Conservation (phyloP, 1,140 invertebrate species). For the Heterodera carotae region DNA sequence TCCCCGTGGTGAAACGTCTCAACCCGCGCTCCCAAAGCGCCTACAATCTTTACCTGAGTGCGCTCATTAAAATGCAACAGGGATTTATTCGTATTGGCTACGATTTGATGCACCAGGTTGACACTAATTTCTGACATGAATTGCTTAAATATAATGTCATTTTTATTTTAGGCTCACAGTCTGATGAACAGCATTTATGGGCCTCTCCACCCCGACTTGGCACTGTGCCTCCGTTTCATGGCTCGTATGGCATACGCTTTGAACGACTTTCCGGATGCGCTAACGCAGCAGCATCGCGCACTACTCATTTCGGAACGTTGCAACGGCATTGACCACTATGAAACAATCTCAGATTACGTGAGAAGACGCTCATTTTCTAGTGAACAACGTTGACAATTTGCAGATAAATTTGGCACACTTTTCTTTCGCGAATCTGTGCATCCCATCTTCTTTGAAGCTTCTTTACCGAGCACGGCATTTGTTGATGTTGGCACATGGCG, state of each 20-base stretch:
- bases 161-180: constrained; percentile 26
- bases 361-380: constrained; percentile 19
- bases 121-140: constrained; percentile 12
- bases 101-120: constrained; percentile 38
- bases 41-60: constrained; percentile 40
- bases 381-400: constrained; percentile 4
- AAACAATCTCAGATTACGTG: constrained; percentile 45
- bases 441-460: constrained; percentile 35
- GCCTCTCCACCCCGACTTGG: constrained; percentile 40
- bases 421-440: constrained; percentile 40
- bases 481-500: constrained; percentile 24
- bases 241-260: constrained; percentile 39
- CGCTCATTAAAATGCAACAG: constrained; percentile 39
- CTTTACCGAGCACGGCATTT: constrained; percentile 43
- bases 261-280: constrained; percentile 32
- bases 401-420: constrained; percentile 45
- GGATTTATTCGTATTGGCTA: constrained; percentile 39
- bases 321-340: constrained; percentile 43
- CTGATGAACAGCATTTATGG: constrained; percentile 46
- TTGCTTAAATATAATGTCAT: background rate
- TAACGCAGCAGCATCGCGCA: constrained; percentile 40
- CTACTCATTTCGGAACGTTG: constrained; percentile 38
- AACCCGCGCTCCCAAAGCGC: constrained; percentile 42
- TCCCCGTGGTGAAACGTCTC: constrained; percentile 39
- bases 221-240: constrained; percentile 45